A percentile compares a stretch with the other conserved stretches of the same genome.
Evolutionary conservation across 2,888 invertebrate species (phyloP).

Genomic region (Hirudinaria manillensis): DNA sequence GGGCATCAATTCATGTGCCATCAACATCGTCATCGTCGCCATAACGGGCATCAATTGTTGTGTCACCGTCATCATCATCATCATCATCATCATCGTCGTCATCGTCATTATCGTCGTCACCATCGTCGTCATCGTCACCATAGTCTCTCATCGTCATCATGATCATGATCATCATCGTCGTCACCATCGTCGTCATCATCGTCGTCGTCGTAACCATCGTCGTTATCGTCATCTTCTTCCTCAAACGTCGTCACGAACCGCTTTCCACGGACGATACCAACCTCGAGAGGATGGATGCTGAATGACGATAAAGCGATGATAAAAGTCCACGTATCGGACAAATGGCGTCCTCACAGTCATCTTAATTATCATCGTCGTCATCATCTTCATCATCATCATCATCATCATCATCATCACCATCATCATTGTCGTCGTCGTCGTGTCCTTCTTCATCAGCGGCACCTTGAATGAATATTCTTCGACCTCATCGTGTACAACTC

Average conservation of each 20-base stretch:
- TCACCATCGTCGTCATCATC: conserved; percentile 16
- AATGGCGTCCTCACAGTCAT: conserved; percentile 29
- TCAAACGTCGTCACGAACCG: no score
- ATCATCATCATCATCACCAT: conserved; percentile 29
- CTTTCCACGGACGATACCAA: no score
- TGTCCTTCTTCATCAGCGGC: not conserved
- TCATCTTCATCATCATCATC: conserved; percentile 19
- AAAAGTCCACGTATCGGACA: not conserved
- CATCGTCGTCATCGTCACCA: conserved; percentile 16
- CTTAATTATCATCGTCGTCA: conserved; percentile 32
- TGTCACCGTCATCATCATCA: not conserved
- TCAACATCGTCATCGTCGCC: no score
- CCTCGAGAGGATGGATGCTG: no score
- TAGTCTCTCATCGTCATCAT: conserved; percentile 1
- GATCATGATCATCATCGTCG: conserved; percentile 15
- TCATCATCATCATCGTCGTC: conserved; percentile 4
- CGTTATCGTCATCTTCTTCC: conserved; percentile 3
- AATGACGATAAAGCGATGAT: no score
- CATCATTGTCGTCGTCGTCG: conserved; percentile 17
- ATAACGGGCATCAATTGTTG: not conserved
- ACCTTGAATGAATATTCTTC: not conserved
- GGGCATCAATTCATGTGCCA: no score
- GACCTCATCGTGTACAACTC: conserved; percentile 11
- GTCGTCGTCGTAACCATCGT: conserved; percentile 6
- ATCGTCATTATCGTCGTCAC: not conserved